These are phyloP conservation scores for Cottoperca gobio DNA, from an alignment of 2,797 vertebrate species.

Conservation along the genomic window DNA sequence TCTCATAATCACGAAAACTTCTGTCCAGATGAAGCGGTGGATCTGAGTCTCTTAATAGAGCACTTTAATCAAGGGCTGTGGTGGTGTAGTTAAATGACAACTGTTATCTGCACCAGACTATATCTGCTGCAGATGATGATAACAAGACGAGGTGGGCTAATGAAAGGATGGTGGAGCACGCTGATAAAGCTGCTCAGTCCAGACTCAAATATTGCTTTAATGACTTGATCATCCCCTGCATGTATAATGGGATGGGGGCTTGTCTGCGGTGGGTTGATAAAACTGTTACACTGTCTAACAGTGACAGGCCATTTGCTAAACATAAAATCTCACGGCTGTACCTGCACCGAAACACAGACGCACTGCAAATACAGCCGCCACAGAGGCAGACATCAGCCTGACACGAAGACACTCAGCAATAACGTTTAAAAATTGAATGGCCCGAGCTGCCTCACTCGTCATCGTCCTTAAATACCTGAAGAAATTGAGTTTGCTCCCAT, in stretches of 20 bases:
- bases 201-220: conserved; percentile 73
- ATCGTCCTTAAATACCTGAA: conserved; percentile 64
- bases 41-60: conserved; percentile 64
- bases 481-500: conserved; percentile 67
- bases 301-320: conserved; percentile 65
- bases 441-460: conserved; percentile 50
- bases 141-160: conserved; percentile 73
- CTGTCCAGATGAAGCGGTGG: conserved; percentile 47
- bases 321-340: conserved; percentile 40
- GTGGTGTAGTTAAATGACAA: conserved; percentile 67
- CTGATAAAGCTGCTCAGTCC: conserved; percentile 68
- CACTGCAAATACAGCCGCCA: conserved; percentile 16
- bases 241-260: conserved; percentile 64
- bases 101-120: conserved; percentile 67
- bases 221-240: conserved; percentile 78
- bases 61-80: conserved; percentile 70
- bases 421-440: conserved; percentile 52
- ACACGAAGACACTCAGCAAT: conserved; percentile 50
- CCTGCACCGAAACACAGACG: conserved; percentile 45
- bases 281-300: conserved; percentile 45
- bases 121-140: conserved; percentile 69
- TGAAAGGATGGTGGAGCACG: conserved; percentile 64
- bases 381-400: conserved; percentile 20
- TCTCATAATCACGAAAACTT: conserved; percentile 40
- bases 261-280: conserved; percentile 70